Percentiles rank a stretch among this genome's conserved stretches.
Evolutionary conservation across 2,797 vertebrate genomes (phyloP).

Genomic region (Ficedula albicollis): DNA sequence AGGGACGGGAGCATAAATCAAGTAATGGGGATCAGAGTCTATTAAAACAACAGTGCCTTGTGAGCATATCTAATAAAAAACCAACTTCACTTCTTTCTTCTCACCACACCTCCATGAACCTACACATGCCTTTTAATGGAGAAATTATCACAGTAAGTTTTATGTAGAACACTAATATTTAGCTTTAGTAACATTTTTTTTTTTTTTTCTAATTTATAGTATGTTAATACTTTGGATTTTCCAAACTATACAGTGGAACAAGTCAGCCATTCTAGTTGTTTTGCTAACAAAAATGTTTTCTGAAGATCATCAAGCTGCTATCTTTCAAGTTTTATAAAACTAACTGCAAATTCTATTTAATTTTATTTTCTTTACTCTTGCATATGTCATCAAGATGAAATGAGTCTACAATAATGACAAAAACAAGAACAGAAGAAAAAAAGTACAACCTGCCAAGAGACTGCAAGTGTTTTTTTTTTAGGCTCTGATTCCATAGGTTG

Average conservation of each 20-base stretch:
- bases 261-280: background rate
- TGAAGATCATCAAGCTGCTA: background rate
- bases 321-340: background rate
- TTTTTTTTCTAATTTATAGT: background rate
- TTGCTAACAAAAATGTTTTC: background rate
- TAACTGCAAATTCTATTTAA: background rate
- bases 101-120: background rate
- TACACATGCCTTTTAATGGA: background rate
- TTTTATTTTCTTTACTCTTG: background rate
- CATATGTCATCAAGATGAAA: background rate
- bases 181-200: background rate
- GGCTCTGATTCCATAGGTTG: background rate
- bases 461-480: background rate
- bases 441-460: rapidly evolving
- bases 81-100: background rate
- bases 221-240: background rate
- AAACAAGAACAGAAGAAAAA: background rate
- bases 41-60: background rate
- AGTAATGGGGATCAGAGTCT: background rate
- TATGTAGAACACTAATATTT: background rate
- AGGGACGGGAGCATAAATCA: conserved; percentile 19
- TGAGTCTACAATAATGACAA: background rate
- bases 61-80: background rate
- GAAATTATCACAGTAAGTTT: background rate
- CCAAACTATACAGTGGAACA: background rate